Evolutionary conservation across 2,113 vertebrate species (phyloP).

Genomic region (Leptodactylus fuscus): DNA sequence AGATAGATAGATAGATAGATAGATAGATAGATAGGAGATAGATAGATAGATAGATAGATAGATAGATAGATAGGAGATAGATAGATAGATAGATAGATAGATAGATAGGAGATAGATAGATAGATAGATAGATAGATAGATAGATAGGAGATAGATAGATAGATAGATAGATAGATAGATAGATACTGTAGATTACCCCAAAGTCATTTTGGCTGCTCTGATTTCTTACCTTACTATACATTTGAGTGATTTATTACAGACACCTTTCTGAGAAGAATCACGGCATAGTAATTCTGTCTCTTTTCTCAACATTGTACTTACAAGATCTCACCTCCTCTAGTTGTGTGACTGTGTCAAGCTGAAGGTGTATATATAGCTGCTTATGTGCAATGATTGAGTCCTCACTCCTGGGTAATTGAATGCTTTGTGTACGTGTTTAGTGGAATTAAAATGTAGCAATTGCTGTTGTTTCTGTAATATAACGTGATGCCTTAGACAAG

Average conservation of each 20-base stretch:
- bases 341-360: conserved; percentile 19
- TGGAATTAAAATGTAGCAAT: neutral
- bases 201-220: neutral
- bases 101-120: no score
- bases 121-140: no score
- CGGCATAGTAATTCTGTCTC: conserved; percentile 55
- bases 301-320: conserved; percentile 1
- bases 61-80: no score
- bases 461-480: neutral
- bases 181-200: no score
- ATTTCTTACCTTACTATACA: neutral
- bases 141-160: no score
- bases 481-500: neutral
- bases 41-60: no score
- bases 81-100: no score
- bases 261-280: conserved; percentile 29
- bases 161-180: no score
- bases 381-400: neutral
- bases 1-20: no score
- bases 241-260: conserved; percentile 19
- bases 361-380: conserved; percentile 3
- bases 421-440: conserved; percentile 14
- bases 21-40: no score
- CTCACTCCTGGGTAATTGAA: neutral
- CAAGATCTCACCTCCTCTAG: conserved; percentile 56